These are phyloP conservation scores for Sebastes trivittatus DNA, from an alignment of 2,797 vertebrate genomes.

Conservation along the genomic window DNA sequence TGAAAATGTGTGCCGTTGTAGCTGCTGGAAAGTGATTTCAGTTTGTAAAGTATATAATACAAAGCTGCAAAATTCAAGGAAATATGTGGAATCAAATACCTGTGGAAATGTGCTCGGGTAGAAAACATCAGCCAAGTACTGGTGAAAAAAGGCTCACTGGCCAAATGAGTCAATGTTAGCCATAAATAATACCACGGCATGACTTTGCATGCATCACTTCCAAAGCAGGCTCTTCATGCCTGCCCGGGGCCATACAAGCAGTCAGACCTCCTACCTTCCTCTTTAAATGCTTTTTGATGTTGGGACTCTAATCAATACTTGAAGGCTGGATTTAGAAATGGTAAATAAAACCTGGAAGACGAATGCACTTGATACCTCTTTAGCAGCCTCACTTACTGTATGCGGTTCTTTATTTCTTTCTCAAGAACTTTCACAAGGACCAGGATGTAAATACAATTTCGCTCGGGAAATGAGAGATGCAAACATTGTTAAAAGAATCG, in stretches of 20 bases:
- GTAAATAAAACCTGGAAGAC: conserved; percentile 71
- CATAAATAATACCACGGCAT: conserved; percentile 66
- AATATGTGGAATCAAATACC: conserved; percentile 33
- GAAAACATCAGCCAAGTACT: conserved; percentile 18
- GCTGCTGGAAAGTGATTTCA: conserved; percentile 6
- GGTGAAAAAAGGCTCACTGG: conserved; percentile 53
- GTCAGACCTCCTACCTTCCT: conserved; percentile 65
- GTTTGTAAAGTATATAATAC: conserved; percentile 14
- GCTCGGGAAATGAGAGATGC: background rate
- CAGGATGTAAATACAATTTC: background rate
- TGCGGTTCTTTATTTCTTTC: background rate
- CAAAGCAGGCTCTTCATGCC: conserved; percentile 63
- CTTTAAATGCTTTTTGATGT: conserved; percentile 78
- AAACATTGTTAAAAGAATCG: background rate
- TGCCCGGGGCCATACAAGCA: conserved; percentile 69
- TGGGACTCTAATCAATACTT: conserved; percentile 77
- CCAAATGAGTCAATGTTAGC: conserved; percentile 63
- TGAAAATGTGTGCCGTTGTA: conserved; percentile 19
- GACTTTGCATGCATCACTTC: conserved; percentile 70
- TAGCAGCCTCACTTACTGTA: conserved; percentile 3
- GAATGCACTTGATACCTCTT: conserved; percentile 43
- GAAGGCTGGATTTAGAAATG: conserved; percentile 74
- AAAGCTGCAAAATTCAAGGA: conserved; percentile 12
- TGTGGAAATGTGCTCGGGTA: conserved; percentile 26
- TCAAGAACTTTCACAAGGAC: background rate